Evolutionary conservation across 2,888 invertebrate species (phyloP).

Genomic region (Temnothorax unifasciatus): DNA sequence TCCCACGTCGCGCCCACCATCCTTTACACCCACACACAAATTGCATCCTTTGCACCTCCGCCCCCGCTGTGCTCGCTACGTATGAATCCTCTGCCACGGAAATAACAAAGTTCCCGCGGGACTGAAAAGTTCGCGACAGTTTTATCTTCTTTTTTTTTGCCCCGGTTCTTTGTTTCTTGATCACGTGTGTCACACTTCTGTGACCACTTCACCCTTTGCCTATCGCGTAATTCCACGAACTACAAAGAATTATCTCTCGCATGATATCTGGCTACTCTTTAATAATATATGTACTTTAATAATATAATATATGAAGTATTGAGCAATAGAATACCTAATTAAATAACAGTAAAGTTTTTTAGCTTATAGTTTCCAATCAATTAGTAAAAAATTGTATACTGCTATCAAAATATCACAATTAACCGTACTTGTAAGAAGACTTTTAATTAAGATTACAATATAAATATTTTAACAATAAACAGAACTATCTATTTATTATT

Average conservation of each 20-base stretch:
- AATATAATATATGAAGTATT: background rate
- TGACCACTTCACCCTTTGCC: background rate
- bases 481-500: background rate
- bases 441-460: background rate
- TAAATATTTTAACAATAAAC: background rate
- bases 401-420: background rate
- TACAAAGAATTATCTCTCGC: background rate
- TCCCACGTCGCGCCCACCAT: background rate
- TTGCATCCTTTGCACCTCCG: constrained; percentile 25
- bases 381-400: background rate
- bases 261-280: background rate
- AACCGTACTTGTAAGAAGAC: background rate
- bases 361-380: background rate
- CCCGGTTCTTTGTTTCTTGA: constrained; percentile 19
- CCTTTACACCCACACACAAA: constrained; percentile 32
- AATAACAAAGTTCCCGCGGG: constrained; percentile 72
- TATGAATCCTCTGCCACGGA: constrained; percentile 70
- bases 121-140: constrained; percentile 63
- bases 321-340: background rate
- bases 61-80: constrained; percentile 57
- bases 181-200: background rate
- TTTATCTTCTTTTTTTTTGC: constrained; percentile 69
- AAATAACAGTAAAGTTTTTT: background rate
- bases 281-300: background rate
- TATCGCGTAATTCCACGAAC: background rate